Evolutionary conservation across 2,113 vertebrate species (phyloP).

Genomic region (Cardinalis cardinalis): DNA sequence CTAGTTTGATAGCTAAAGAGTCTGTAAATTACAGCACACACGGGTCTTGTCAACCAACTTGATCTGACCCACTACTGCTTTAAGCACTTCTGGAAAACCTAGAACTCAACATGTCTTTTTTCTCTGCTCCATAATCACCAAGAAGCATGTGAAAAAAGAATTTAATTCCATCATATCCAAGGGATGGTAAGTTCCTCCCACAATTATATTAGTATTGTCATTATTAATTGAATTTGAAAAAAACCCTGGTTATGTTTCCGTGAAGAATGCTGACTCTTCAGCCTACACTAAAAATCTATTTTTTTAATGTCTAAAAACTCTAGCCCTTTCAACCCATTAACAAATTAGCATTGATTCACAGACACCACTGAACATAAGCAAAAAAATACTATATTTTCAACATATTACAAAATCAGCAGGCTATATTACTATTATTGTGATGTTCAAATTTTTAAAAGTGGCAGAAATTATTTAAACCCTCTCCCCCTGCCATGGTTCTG

Average conservation of each 20-base stretch:
- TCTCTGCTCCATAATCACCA: neutral
- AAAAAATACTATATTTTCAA: neutral
- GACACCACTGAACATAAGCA: neutral
- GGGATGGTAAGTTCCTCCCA: neutral
- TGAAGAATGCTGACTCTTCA: neutral
- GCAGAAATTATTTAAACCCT: neutral
- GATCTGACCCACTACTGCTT: neutral
- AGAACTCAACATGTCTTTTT: neutral
- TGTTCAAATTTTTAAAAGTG: neutral
- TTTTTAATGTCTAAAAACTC: neutral
- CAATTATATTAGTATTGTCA: neutral
- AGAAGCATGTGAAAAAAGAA: neutral
- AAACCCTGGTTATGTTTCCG: neutral
- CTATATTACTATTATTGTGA: neutral
- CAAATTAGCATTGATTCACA: neutral
- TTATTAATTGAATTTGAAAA: neutral
- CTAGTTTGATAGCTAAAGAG: neutral
- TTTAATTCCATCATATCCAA: neutral
- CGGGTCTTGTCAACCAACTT: neutral
- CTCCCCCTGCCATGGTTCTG: rapidly evolving
- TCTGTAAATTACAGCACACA: neutral
- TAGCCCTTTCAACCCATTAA: neutral
- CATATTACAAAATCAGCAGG: neutral
- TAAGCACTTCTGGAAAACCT: neutral
- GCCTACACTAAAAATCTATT: neutral